Evolutionary conservation across 2,113 vertebrate species (phyloP).

Genomic region (Noctilio leporinus): DNA sequence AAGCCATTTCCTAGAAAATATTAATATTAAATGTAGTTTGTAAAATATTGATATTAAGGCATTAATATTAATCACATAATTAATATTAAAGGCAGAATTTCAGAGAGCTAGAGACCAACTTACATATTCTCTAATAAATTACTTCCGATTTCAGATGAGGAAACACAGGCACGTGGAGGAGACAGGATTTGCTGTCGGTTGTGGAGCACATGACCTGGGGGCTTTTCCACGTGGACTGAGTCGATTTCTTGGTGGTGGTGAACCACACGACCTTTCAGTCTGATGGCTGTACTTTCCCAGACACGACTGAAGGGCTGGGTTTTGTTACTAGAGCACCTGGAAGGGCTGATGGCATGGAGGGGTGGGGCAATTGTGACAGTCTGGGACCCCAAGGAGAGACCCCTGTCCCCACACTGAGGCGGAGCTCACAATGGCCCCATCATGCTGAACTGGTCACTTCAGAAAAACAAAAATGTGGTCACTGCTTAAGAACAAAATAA

Average conservation of each 20-base stretch:
- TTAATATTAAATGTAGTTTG: not conserved
- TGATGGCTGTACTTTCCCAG: not conserved
- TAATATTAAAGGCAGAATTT: not conserved
- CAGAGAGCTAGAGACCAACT: not conserved
- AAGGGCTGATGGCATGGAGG: accelerated
- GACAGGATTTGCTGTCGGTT: not conserved
- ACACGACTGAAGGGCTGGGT: not conserved
- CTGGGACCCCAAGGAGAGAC: accelerated
- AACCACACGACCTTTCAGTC: not conserved
- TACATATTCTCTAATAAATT: not conserved
- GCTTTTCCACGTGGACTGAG: not conserved
- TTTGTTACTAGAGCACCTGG: accelerated
- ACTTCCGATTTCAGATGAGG: not conserved
- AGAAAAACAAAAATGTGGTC: not conserved
- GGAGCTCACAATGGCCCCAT: accelerated
- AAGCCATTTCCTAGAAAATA: not conserved
- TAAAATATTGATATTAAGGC: not conserved
- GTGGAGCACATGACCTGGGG: not conserved
- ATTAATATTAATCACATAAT: not conserved
- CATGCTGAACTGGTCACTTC: not conserved
- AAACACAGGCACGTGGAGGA: accelerated
- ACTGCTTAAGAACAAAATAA: not conserved
- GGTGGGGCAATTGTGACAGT: accelerated
- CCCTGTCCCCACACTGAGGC: accelerated
- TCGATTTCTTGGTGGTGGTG: not conserved